These are phyloP conservation scores for Catagonus wagneri DNA, from an alignment of 2,113 vertebrate genomes.

Conservation along the genomic window DNA sequence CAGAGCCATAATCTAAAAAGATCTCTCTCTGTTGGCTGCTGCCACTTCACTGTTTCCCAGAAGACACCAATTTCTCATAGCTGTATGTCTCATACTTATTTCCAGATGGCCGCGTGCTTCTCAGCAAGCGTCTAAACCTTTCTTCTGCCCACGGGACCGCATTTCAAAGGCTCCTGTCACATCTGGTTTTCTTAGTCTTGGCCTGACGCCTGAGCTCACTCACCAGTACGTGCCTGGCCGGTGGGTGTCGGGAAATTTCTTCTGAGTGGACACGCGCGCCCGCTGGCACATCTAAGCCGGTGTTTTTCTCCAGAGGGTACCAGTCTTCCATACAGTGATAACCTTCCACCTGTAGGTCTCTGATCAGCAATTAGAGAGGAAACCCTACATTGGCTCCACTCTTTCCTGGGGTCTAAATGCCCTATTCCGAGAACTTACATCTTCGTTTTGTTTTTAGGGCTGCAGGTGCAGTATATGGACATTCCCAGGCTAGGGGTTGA, in stretches of 20 bases:
- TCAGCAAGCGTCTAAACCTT: constrained; percentile 76
- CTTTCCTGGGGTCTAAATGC: background rate
- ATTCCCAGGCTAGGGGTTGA: too few relatives aligned
- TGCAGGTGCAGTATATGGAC: too few relatives aligned
- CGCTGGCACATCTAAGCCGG: background rate
- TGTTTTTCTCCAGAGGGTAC: background rate
- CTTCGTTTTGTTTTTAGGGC: too few relatives aligned
- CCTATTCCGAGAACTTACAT: too few relatives aligned
- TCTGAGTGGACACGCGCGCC: background rate
- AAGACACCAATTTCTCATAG: constrained; percentile 71
- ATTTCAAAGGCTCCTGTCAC: constrained; percentile 74
- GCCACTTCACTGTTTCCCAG: constrained; percentile 50
- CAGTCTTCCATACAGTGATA: background rate
- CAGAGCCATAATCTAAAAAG: background rate
- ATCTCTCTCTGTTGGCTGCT: background rate
- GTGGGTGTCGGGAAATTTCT: background rate
- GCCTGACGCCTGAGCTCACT: background rate
- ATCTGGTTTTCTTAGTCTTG: constrained; percentile 72
- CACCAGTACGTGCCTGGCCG: background rate
- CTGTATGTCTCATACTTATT: constrained; percentile 46
- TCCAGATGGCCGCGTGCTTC: constrained; percentile 80
- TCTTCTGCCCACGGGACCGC: constrained; percentile 56
- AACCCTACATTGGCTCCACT: background rate
- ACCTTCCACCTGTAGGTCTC: background rate
- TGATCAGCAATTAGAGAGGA: background rate